These are phyloP conservation scores for Gastrophysa polygoni DNA, from an alignment of 2,888 invertebrate species.

Conservation along the genomic window DNA sequence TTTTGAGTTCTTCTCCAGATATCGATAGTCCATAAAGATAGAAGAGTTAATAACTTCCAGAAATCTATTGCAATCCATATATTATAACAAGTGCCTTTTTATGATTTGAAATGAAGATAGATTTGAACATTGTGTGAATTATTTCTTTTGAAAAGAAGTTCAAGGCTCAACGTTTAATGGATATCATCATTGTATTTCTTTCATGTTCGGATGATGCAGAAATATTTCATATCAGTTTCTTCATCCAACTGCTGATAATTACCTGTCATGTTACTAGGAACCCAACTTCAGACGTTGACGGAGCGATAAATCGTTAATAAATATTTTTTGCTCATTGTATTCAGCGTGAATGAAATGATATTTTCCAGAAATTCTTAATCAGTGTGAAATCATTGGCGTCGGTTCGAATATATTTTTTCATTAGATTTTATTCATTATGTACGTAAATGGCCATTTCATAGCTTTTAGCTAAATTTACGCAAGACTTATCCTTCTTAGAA, in stretches of 20 bases:
- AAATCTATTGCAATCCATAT: no score
- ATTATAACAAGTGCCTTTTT: no score
- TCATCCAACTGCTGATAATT: neutral
- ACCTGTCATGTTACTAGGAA: neutral
- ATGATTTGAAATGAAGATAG: no score
- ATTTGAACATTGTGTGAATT: no score
- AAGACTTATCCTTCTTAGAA: conserved; percentile 10
- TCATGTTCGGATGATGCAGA: neutral
- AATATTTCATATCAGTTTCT: neutral
- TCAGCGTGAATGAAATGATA: neutral
- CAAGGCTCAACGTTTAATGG: no score
- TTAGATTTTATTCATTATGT: no score
- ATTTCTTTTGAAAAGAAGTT: no score
- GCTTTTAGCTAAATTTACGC: conserved; percentile 17
- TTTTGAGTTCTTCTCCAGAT: no score
- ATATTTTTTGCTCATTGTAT: neutral
- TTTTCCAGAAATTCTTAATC: neutral
- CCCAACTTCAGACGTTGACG: neutral
- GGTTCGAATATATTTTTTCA: no score
- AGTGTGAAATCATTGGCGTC: neutral
- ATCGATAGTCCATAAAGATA: no score
- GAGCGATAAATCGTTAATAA: neutral
- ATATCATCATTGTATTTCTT: no score
- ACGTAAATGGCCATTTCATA: conserved; percentile 10
- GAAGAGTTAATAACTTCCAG: no score